Base-by-base conservation (phyloP, 2,888 invertebrate genomes). In the Eupithecia pulchellata region DNA sequence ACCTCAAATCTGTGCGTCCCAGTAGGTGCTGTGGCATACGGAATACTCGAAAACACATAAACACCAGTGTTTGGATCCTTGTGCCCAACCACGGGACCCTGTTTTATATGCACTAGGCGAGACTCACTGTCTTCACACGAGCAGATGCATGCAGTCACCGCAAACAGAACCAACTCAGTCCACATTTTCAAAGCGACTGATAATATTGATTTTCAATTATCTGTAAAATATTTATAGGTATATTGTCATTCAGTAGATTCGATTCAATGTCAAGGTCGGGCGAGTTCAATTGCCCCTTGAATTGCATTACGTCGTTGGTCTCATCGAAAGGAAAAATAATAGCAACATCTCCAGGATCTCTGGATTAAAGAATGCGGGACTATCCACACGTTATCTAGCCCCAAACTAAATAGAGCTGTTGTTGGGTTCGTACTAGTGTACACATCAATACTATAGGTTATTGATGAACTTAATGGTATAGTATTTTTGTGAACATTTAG, bases 1-100 rank as follows among this genome's bases (percentile, higher is more conserved):
- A 77, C 86, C 79, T 86, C 86, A 72, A 84, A 90, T 71, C 77
- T 84, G 14, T 87, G 61, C 0, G 58, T 42, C 1, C 88, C 89
- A 5, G 80, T 84, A 0, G 89, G 90, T 1, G 83, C 85, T n/a
- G 84, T 87, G 1, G 90, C 90, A 57, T 89, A 90, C 0, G 89
- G 90, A 11, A 91, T 87, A 47, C 84, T 81, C 58, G 84, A 82
- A 68, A 88, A 91, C 0, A 74, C 70, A 64, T 78, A 89, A 2
- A 86, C 72, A 13, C 80, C 80, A 6, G 76, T 71, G 6, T 72
- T 73, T 0, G 79, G 76, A 6, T 83, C 80, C 32, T 78, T 79
- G 64, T 80, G 82, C 0, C 90, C 89, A 1, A 80, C 78, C 34
- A 89, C 84, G 0, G 77, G 78, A 0, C 89, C 90, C 71, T 88